phyloP scores from a whole-genome alignment of 2,797 vertebrate genomes.

The Glyptemys insculpta region DNA sequence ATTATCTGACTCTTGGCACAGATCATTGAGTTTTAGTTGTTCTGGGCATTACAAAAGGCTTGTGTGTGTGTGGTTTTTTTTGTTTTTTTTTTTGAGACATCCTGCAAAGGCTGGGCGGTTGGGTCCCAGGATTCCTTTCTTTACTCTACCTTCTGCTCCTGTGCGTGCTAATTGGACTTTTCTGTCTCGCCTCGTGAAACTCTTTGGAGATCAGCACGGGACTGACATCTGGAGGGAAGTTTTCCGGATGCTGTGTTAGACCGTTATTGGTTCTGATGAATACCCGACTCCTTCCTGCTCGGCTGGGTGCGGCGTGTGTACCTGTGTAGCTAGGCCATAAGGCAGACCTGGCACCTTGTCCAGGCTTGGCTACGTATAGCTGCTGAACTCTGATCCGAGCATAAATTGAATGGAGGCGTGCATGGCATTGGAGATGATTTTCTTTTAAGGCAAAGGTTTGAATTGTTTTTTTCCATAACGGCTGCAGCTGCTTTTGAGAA shows the following conservation, averaged over 20 bases:
- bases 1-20: slow-evolving; percentile 58
- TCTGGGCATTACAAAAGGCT: slow-evolving; percentile 1
- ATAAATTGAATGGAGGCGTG: neutral
- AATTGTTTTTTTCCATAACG: neutral
- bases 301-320: neutral
- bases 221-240: neutral
- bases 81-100: neutral
- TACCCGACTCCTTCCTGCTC: too few relatives aligned
- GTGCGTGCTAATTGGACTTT: neutral
- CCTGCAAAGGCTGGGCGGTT: accelerated
- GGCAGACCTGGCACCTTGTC: too few relatives aligned
- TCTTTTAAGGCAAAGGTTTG: neutral
- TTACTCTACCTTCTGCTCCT: neutral
- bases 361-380: neutral
- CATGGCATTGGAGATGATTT: neutral
- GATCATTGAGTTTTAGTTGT: slow-evolving; percentile 52
- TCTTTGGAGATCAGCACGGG: neutral
- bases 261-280: neutral
- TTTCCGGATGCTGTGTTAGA: neutral
- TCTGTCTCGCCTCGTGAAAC: neutral
- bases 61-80: neutral
- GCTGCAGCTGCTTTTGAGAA: neutral
- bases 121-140: neutral
- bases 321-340: neutral
- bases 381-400: neutral